Evolutionary conservation across 2,797 vertebrate species (phyloP), one percentile per base, ranked within the genome.

Genomic region (Molossus molossus): DNA sequence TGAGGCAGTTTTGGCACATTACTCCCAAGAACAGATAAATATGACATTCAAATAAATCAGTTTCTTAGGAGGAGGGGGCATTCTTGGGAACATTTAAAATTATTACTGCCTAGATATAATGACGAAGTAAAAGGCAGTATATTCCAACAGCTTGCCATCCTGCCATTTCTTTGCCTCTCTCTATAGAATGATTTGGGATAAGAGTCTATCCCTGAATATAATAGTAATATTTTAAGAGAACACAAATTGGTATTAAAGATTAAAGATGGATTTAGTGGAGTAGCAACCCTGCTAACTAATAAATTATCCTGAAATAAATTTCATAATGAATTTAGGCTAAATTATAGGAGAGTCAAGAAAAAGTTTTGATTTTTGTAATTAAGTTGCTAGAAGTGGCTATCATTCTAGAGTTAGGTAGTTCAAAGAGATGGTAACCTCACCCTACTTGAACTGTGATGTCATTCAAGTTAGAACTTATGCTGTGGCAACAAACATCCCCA

Each of bases 61-160:
- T 90, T 95, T 94, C 13, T 62, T 87, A 40, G 58, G 27, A 37
- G 23, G 11, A 67, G 62, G 27, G 23, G 9, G 18, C 33, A 18
- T 87, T 93, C 21, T 21, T 83, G 23, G 29, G 29, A 93, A 70
- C 27, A n/a, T 92, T 87, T 91, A 73, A 73, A 90, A 87, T 96
- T 58, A 82, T 82, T 86, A 72, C 20, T 90, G 23, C 9, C 25
- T 76, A 92, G 48, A 50, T n/a, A 17, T 50, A 67, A 69, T 89
- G 37, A 97, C 72, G 33, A 70, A 90, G 53, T 79, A 45, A 64
- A 92, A 90, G 9, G 5, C 81, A 37, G 0, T 87, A 3, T 75
- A 67, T 85, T 85, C 55, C 67, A 87, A 8, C 50, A 57, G 9
- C 33, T 65, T 86, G 12, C 12, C 69, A 62, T 60, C 67, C 33